Evolutionary conservation across 2,888 invertebrate genomes (phyloP).

Genomic region (Tinea semifulvella): DNA sequence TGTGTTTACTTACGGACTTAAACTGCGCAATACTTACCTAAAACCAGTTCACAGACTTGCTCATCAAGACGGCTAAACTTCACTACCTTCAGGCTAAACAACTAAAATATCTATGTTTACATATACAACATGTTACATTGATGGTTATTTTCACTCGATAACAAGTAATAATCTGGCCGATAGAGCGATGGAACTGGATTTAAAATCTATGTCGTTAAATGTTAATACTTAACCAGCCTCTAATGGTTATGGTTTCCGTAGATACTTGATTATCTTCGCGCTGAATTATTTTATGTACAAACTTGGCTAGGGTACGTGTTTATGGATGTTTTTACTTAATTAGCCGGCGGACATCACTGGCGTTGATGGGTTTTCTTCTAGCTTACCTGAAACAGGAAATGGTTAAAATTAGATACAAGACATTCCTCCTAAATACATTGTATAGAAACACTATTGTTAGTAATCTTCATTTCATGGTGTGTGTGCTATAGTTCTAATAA

Average conservation of each 20-base stretch:
- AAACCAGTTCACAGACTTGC: conserved; percentile 14
- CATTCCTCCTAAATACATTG: neutral
- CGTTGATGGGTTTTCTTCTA: conserved; percentile 2
- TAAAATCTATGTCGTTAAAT: conserved; percentile 7
- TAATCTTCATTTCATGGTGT: no score
- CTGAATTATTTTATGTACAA: conserved; percentile 15
- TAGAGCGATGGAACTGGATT: conserved; percentile 11
- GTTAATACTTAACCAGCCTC: conserved; percentile 2
- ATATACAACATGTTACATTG: conserved; percentile 3
- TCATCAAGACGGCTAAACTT: conserved; percentile 13
- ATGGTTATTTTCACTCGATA: conserved; percentile 7
- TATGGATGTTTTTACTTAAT: conserved; percentile 10
- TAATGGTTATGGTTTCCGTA: conserved; percentile 16
- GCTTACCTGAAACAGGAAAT: conserved; percentile 11
- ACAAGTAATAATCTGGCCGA: conserved; percentile 1
- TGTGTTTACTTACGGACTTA: conserved; percentile 1
- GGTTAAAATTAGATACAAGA: neutral
- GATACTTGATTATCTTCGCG: conserved; percentile 14
- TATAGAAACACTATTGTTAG: no score
- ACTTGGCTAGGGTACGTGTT: conserved; percentile 5
- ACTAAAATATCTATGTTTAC: conserved; percentile 2
- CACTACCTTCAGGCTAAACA: neutral
- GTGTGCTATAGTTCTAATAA: no score
- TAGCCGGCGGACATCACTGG: conserved; percentile 3
- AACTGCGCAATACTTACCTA: conserved; percentile 3